phyloP scores from a whole-genome alignment of 1,140 invertebrate genomes.

The Cylas formicarius region DNA sequence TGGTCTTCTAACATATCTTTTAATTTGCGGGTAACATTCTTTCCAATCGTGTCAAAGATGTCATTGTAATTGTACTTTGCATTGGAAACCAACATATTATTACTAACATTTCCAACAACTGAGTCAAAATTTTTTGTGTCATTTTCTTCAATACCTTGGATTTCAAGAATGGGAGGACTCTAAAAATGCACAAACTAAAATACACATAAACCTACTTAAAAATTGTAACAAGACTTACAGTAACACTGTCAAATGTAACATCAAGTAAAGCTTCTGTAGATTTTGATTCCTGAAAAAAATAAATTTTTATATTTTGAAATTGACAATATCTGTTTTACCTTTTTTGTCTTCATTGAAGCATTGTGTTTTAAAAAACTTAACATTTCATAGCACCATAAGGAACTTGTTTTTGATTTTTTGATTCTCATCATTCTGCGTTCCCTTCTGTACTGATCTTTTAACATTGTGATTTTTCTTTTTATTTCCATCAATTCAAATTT shows the following conservation, averaged over 20 bases:
- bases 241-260: background rate
- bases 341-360: conserved; percentile 4
- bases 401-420: conserved; percentile 8
- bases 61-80: conserved; percentile 29
- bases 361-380: conserved; percentile 18
- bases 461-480: conserved; percentile 19
- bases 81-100: background rate
- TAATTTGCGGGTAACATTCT: conserved; percentile 46
- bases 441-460: conserved; percentile 22
- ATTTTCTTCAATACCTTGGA: conserved; percentile 8
- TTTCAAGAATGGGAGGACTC: background rate
- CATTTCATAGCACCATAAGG: conserved; percentile 26
- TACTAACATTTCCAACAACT: conserved; percentile 7
- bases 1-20: conserved; percentile 41
- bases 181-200: background rate
- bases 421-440: conserved; percentile 16
- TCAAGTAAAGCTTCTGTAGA: background rate
- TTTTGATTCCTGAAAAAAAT: background rate
- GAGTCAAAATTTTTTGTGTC: conserved; percentile 12
- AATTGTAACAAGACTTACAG: background rate
- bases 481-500: conserved; percentile 20
- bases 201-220: background rate
- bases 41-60: conserved; percentile 42
- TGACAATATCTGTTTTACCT: conserved; percentile 5
- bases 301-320: conserved; percentile 2